Conservation (phyloP, 2,113 vertebrate genomes). For the Daboia siamensis region DNA sequence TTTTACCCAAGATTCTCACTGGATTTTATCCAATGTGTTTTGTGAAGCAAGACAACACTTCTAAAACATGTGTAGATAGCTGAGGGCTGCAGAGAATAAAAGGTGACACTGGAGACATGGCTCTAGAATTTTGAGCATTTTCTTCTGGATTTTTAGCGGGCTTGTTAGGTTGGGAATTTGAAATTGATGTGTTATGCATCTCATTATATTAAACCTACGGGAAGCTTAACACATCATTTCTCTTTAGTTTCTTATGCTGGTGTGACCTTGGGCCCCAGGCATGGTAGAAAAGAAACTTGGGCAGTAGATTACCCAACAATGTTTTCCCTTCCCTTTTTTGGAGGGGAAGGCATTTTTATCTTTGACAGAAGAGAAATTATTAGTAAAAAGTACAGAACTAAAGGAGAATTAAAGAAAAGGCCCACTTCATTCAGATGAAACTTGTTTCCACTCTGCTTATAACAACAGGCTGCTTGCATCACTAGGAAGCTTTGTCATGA, state of each 20-base stretch:
- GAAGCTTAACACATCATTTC: neutral
- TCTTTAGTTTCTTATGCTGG: neutral
- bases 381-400: neutral
- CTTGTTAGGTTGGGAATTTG: neutral
- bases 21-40: neutral
- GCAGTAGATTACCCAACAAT: neutral
- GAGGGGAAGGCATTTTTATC: neutral
- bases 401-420: neutral
- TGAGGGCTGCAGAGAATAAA: neutral
- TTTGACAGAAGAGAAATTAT: neutral
- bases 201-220: neutral
- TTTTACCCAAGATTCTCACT: neutral
- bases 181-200: neutral
- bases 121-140: neutral
- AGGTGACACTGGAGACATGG: neutral
- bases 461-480: neutral
- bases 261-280: neutral
- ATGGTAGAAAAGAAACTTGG: neutral
- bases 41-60: neutral
- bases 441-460: neutral
- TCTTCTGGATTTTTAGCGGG: neutral
- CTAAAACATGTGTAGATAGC: neutral
- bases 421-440: neutral
- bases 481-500: neutral
- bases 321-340: neutral